phyloP scores from a whole-genome alignment of 2,113 vertebrate genomes.

The Sialia sialis region DNA sequence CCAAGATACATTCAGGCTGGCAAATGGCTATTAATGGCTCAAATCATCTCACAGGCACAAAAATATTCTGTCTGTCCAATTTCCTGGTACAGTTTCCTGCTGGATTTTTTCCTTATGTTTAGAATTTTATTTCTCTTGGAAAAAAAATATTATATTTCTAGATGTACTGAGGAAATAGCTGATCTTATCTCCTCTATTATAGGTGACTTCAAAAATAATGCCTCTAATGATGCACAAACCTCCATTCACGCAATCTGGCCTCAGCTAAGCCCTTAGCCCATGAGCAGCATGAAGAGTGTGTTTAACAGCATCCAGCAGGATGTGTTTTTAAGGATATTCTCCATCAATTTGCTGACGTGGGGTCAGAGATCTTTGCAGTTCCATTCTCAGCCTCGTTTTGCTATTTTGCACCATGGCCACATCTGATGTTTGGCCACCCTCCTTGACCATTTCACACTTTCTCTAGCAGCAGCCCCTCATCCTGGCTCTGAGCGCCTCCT shows the following conservation, averaged over 20 bases:
- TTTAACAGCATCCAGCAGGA: neutral
- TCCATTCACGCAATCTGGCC: neutral
- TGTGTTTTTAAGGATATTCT: neutral
- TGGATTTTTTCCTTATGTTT: neutral
- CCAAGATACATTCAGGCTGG: neutral
- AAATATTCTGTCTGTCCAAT: neutral
- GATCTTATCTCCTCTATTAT: neutral
- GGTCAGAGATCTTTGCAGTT: neutral
- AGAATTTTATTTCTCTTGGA: neutral
- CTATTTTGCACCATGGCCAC: neutral
- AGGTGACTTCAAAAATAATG: neutral
- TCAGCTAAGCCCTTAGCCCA: neutral
- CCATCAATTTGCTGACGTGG: neutral
- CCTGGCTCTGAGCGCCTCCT: neutral
- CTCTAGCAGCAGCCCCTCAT: neutral
- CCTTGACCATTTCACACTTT: neutral
- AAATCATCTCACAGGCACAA: neutral
- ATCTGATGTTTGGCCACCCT: neutral
- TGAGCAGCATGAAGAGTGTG: neutral
- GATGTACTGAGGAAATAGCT: neutral
- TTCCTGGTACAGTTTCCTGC: constrained; percentile 15
- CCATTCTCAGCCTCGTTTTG: neutral
- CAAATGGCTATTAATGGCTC: neutral
- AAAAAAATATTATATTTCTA: neutral
- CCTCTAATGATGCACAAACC: neutral